Evolutionary conservation across 1,140 invertebrate genomes (phyloP).

Genomic region (Drosophila nebulosa): DNA sequence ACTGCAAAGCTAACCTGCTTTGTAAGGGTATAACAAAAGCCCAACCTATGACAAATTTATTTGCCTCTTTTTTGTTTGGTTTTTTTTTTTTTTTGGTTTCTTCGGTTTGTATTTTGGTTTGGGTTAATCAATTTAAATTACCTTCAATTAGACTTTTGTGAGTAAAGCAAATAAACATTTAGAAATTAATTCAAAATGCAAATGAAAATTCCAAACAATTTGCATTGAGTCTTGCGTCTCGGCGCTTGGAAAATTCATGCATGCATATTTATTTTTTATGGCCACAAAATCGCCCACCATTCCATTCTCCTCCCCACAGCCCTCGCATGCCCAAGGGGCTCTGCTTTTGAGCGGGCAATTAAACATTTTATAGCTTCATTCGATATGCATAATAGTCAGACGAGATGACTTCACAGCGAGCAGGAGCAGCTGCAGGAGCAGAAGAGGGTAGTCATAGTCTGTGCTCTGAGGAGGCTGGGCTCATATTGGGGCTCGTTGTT

Average conservation of each 20-base stretch:
- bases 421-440: background rate
- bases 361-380: constrained; percentile 75
- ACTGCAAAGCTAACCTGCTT: background rate
- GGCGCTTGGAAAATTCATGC: constrained; percentile 26
- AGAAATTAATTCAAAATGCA: constrained; percentile 33
- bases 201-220: constrained; percentile 65
- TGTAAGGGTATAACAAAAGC: constrained; percentile 21
- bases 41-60: constrained; percentile 61
- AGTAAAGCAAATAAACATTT: constrained; percentile 36
- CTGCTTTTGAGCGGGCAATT: constrained; percentile 43
- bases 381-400: constrained; percentile 65
- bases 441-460: background rate
- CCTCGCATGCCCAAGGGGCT: background rate
- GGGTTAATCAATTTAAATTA: constrained; percentile 76
- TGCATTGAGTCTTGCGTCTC: constrained; percentile 26
- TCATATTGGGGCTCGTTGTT: background rate
- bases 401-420: background rate
- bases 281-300: constrained; percentile 7
- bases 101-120: constrained; percentile 25
- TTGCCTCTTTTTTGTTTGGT: constrained; percentile 1
- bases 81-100: constrained; percentile 6
- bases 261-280: constrained; percentile 41
- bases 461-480: background rate
- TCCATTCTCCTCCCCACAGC: constrained; percentile 16
- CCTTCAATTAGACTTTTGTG: constrained; percentile 74